Percentiles rank a stretch among this genome's conserved stretches.
These are phyloP conservation scores for Lepisosteus osseus DNA, from an alignment of 2,113 vertebrate genomes.

Conservation along the genomic window DNA sequence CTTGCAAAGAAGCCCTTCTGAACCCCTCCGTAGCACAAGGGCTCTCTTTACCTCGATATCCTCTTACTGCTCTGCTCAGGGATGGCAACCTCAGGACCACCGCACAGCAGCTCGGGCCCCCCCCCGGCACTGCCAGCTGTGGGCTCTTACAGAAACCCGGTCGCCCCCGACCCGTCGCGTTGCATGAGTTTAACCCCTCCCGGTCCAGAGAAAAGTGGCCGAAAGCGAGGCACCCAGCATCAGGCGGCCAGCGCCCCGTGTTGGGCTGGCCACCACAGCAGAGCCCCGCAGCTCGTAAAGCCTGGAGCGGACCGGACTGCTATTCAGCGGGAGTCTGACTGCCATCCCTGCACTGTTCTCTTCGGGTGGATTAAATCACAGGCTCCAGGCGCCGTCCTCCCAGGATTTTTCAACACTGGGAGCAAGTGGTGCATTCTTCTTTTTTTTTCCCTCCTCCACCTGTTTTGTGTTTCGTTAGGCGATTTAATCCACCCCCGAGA, in stretches of 20 bases:
- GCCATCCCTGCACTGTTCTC: conserved; percentile 65
- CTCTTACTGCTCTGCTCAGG: conserved; percentile 53
- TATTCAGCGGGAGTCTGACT: conserved; percentile 50
- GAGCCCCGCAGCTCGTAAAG: conserved; percentile 20
- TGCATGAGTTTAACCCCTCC: too few relatives aligned
- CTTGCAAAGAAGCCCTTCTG: conserved; percentile 90
- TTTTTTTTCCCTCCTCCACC: conserved; percentile 32
- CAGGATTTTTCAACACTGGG: conserved; percentile 34
- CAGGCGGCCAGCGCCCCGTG: too few relatives aligned
- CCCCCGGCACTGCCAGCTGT: too few relatives aligned
- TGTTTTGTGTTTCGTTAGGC: conserved; percentile 15
- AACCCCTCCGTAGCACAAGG: conserved; percentile 71
- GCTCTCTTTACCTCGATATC: conserved; percentile 80
- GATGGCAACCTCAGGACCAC: conserved; percentile 54
- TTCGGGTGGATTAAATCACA: conserved; percentile 69
- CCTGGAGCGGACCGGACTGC: conserved; percentile 33
- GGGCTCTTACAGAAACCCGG: too few relatives aligned
- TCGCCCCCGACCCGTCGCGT: too few relatives aligned
- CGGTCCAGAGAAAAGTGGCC: too few relatives aligned
- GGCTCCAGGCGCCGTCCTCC: conserved; percentile 33
- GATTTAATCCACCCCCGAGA: conserved; percentile 68
- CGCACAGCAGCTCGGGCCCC: conserved; percentile 15
- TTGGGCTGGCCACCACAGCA: too few relatives aligned
- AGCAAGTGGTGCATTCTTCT: conserved; percentile 37
- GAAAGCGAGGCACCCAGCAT: too few relatives aligned